Conservation (phyloP, 2,113 vertebrate species). For the Cichladusa arquata region DNA sequence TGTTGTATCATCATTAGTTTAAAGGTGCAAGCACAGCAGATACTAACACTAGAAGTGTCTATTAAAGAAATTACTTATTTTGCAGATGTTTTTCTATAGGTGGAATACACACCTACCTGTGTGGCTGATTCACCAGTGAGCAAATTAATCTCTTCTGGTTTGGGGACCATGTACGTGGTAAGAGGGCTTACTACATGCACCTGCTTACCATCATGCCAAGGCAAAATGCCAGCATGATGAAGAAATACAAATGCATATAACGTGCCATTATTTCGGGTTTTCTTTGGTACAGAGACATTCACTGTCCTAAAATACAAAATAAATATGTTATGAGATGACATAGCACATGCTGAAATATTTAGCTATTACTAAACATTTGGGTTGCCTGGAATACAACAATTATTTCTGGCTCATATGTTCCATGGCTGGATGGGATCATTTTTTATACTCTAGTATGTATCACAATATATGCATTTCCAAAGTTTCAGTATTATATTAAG, state of each 20-base stretch:
- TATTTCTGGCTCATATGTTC: not conserved
- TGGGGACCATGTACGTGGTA: slow-evolving; percentile 95
- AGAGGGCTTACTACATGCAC: slow-evolving; percentile 92
- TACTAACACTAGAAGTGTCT: not conserved
- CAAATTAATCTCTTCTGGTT: slow-evolving; percentile 89
- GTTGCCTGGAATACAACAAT: not conserved
- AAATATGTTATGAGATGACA: not conserved
- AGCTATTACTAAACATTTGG: not conserved
- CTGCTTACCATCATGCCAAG: slow-evolving; percentile 89
- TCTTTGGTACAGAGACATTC: slow-evolving; percentile 94
- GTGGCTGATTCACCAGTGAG: slow-evolving; percentile 82
- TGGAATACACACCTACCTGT: slow-evolving; percentile 69
- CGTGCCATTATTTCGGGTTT: slow-evolving; percentile 93
- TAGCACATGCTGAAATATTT: not conserved
- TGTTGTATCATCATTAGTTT: not conserved
- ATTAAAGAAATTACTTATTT: not conserved
- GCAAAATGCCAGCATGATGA: slow-evolving; percentile 86
- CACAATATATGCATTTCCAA: not conserved
- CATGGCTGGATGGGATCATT: not conserved
- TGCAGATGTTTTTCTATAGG: not conserved
- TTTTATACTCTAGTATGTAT: not conserved
- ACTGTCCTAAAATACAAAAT: slow-evolving; percentile 78
- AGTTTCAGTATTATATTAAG: not conserved
- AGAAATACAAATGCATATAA: slow-evolving; percentile 91
- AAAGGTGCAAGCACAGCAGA: not conserved